Evolutionary conservation across 1,140 invertebrate genomes (phyloP).

Genomic region (Danaus plexippus): DNA sequence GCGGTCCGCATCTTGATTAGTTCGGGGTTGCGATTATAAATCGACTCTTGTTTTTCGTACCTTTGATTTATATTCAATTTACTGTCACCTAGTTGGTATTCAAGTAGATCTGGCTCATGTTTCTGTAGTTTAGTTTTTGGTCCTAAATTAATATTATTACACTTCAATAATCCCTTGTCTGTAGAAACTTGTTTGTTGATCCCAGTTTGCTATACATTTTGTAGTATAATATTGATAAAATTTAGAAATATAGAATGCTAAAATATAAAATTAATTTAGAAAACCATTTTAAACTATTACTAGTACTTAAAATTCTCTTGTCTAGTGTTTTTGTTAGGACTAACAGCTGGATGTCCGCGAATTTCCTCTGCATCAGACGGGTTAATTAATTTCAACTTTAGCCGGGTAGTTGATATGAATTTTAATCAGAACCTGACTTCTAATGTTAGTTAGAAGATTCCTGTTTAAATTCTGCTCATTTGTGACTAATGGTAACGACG

Average conservation of each 20-base stretch:
- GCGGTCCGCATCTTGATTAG: constrained; percentile 47
- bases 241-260: too few species aligned
- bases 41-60: constrained; percentile 28
- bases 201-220: too few species aligned
- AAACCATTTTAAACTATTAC: too few species aligned
- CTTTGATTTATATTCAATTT: constrained; percentile 23
- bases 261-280: too few species aligned
- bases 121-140: constrained; percentile 13
- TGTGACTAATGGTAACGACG: constrained; percentile 6
- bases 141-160: constrained; percentile 1
- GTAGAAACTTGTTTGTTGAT: too few species aligned
- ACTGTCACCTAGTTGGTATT: constrained; percentile 13
- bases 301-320: too few species aligned
- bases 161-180: too few species aligned
- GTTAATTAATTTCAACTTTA: constrained; percentile 34
- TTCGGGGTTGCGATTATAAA: constrained; percentile 32
- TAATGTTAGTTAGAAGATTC: constrained; percentile 15
- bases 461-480: constrained; percentile 6
- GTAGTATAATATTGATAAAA: too few species aligned
- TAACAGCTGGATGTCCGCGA: constrained; percentile 17
- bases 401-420: constrained; percentile 23
- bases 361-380: constrained; percentile 20
- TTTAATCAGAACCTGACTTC: constrained; percentile 25
- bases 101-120: too few species aligned
- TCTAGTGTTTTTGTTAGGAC: constrained; percentile 5